A percentile compares a stretch with the other conserved stretches of the same genome.
These are phyloP conservation scores for Callyntrura guangdongensis DNA, from an alignment of 2,888 invertebrate species.

Conservation along the genomic window DNA sequence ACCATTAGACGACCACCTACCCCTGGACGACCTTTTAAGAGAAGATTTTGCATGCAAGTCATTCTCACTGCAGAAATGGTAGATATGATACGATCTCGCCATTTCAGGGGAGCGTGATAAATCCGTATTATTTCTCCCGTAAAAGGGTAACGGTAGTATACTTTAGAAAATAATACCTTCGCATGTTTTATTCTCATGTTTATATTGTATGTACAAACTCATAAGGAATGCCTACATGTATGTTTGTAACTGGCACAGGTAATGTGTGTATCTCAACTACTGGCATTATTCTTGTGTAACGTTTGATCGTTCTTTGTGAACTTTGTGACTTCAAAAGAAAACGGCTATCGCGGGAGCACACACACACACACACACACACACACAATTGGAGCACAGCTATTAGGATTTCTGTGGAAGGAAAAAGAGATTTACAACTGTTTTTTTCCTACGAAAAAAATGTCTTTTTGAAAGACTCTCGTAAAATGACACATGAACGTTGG, in stretches of 20 bases:
- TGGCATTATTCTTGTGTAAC: background rate
- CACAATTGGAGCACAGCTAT: constrained; percentile 54
- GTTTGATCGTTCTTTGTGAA: constrained; percentile 17
- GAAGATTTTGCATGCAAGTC: constrained; percentile 80
- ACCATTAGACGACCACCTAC: constrained; percentile 50
- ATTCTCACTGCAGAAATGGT: constrained; percentile 79
- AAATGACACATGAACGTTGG: constrained; percentile 75
- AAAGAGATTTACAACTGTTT: constrained; percentile 79
- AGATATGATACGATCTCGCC: constrained; percentile 76
- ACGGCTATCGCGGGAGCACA: background rate
- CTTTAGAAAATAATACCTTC: background rate
- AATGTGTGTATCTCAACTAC: background rate
- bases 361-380: background rate
- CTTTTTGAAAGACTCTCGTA: constrained; percentile 78
- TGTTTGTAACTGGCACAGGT: background rate
- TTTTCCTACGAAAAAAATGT: constrained; percentile 65
- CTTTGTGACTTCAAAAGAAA: constrained; percentile 21
- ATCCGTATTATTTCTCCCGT: background rate
- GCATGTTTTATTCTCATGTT: background rate
- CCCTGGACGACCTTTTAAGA: constrained; percentile 42
- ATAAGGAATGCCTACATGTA: background rate
- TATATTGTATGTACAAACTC: background rate
- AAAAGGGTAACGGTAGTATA: background rate
- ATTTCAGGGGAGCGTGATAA: background rate
- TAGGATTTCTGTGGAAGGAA: constrained; percentile 50